Evolutionary conservation across 2,797 vertebrate species (phyloP).

Genomic region (Myotis findleyi): DNA sequence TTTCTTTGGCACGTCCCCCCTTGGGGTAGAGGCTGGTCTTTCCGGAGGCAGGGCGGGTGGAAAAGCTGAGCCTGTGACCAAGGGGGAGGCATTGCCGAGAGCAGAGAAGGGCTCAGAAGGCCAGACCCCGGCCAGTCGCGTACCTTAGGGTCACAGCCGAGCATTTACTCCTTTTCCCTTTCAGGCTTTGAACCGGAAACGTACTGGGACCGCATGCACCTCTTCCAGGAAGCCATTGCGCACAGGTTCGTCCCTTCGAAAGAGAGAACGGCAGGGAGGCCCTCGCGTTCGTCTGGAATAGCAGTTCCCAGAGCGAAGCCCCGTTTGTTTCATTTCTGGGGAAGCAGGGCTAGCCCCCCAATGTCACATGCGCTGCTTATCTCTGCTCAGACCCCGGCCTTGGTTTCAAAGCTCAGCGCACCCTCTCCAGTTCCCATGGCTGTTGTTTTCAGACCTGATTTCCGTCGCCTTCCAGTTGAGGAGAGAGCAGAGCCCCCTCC

Average conservation of each 20-base stretch:
- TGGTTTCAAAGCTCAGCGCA: not conserved
- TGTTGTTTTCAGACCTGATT: not conserved
- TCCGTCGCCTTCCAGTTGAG: not conserved
- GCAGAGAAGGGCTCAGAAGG: not conserved
- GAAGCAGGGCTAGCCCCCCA: not conserved
- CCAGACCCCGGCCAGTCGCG: not conserved
- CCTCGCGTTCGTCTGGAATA: not conserved
- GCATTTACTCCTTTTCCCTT: constrained; percentile 62
- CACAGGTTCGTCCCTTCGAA: constrained; percentile 89
- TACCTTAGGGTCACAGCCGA: not conserved
- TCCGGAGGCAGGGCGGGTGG: not conserved
- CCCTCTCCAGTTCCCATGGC: not conserved
- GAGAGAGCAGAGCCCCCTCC: not conserved
- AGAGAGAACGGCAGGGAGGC: not conserved
- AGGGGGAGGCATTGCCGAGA: not conserved
- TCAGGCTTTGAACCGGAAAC: constrained; percentile 98
- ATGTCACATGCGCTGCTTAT: not conserved
- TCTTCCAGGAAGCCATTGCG: constrained; percentile 96
- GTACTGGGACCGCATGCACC: constrained; percentile 98
- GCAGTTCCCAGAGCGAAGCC: not conserved
- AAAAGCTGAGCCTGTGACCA: not conserved
- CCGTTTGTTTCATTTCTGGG: not conserved
- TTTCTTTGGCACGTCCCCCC: not conserved
- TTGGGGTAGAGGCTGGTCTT: not conserved
- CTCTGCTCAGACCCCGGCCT: not conserved